Conservation (phyloP, 2,113 vertebrate genomes). For the Desmodus rotundus region DNA sequence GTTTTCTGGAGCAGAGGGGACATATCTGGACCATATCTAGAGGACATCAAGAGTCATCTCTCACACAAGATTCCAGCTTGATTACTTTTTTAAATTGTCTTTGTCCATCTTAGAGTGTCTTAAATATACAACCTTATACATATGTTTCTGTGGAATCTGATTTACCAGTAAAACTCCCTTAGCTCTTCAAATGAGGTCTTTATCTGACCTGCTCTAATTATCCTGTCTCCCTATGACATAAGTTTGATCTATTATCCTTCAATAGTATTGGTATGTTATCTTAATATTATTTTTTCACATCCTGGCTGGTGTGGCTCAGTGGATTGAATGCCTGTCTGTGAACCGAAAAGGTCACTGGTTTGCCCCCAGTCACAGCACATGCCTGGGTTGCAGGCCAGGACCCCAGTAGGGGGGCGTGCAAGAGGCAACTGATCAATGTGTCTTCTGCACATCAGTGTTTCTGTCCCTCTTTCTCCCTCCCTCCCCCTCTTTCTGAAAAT, state of each 20-base stretch:
- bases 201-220: background rate
- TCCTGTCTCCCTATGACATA: fast-evolving
- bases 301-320: too few relatives aligned
- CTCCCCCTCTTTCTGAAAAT: too few relatives aligned
- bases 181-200: background rate
- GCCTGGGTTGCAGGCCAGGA: too few relatives aligned
- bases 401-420: too few relatives aligned
- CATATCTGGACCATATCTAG: background rate
- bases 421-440: too few relatives aligned
- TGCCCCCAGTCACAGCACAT: too few relatives aligned
- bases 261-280: background rate
- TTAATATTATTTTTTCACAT: too few relatives aligned
- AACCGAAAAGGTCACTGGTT: too few relatives aligned
- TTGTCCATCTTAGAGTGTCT: background rate
- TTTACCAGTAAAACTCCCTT: background rate
- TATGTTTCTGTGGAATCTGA: background rate
- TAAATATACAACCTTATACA: background rate
- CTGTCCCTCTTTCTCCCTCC: too few relatives aligned
- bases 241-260: background rate
- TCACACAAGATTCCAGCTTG: background rate
- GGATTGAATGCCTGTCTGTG: too few relatives aligned
- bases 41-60: background rate
- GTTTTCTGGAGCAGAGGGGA: background rate
- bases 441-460: too few relatives aligned
- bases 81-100: background rate